These are phyloP conservation scores for Trissonchulus sp. DNA, from an alignment of 2,888 invertebrate genomes.

Conservation along the genomic window DNA sequence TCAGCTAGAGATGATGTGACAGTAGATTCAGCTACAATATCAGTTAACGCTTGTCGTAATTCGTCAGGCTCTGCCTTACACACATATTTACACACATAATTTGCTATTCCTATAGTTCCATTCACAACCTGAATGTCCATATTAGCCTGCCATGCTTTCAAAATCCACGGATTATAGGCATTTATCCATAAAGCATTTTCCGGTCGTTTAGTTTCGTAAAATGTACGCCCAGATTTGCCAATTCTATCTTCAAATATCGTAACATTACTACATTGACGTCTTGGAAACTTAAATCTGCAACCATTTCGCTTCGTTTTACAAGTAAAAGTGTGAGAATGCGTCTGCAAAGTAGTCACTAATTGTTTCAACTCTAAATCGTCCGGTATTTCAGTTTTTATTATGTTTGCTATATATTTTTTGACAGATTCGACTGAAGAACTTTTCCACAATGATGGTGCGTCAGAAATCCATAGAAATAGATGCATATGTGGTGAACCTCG, in stretches of 20 bases:
- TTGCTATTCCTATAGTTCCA: conserved; percentile 4
- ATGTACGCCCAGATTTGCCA: background rate
- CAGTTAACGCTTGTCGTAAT: background rate
- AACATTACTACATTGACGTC: background rate
- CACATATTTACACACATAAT: conserved; percentile 15
- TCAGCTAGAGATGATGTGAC: background rate
- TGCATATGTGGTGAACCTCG: conserved; percentile 11
- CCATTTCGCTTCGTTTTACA: background rate
- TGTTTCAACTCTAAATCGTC: background rate
- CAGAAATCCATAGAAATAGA: background rate
- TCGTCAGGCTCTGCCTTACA: conserved; percentile 12
- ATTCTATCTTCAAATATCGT: background rate
- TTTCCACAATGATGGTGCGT: background rate
- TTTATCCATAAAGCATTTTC: background rate
- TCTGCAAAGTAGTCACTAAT: background rate
- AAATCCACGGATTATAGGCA: background rate
- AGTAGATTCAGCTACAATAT: background rate
- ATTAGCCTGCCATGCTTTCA: conserved; percentile 9
- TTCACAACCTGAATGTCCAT: conserved; percentile 14
- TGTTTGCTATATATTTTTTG: background rate
- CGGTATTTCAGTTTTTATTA: conserved; percentile 2
- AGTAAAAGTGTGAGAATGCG: background rate
- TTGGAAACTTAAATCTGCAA: background rate
- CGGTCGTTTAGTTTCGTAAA: conserved; percentile 20
- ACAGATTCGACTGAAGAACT: background rate